Evolutionary conservation across 2,888 invertebrate species (phyloP), one percentile per base, ranked within the genome.

Genomic region (Mesorhabditis spiculigera): DNA sequence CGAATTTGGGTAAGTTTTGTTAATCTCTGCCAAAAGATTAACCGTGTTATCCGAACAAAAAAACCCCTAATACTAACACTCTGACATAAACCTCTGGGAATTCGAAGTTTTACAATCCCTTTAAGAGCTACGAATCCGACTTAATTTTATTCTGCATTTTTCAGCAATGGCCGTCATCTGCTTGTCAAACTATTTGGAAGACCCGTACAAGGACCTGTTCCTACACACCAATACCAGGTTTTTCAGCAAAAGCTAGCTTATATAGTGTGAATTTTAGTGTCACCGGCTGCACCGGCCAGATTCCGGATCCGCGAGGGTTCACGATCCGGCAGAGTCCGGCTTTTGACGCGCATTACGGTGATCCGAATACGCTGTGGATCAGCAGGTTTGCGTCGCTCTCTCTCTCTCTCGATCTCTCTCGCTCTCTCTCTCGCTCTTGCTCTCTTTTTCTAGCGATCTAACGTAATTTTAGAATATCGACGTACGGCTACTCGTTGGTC

Each of bases 401-500:
- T n/a, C n/a, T n/a, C n/a, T n/a, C n/a, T n/a, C n/a, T n/a, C n/a
- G n/a, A n/a, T n/a, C n/a, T n/a, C n/a, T n/a, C n/a, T n/a, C n/a
- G n/a, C n/a, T n/a, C n/a, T n/a, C n/a, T n/a, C n/a, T 28, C 28
- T 28, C 28, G 1, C 28, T 28, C 28, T 28, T 3, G 1, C 28
- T 28, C 28, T 28, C 28, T 28, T 3, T 28, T 28, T 28, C 28
- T 28, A 28, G 1, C 28, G 28, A 28, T 28, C 28, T 28, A 28
- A 1, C 28, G 28, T 28, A 28, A 28, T 58, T 68, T 70, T 45
- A 78, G 80, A 74, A 79, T 82, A 45, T 82, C 82, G 5, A 80
- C 81, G 5, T 82, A 81, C 71, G 75, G 76, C 63, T 82, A 82
- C 64, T 72, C 82, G 0, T 76, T 75, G 13, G 68, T 80, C 41